Evolutionary conservation across 2,888 invertebrate species (phyloP).

Genomic region (Torymus texanus): DNA sequence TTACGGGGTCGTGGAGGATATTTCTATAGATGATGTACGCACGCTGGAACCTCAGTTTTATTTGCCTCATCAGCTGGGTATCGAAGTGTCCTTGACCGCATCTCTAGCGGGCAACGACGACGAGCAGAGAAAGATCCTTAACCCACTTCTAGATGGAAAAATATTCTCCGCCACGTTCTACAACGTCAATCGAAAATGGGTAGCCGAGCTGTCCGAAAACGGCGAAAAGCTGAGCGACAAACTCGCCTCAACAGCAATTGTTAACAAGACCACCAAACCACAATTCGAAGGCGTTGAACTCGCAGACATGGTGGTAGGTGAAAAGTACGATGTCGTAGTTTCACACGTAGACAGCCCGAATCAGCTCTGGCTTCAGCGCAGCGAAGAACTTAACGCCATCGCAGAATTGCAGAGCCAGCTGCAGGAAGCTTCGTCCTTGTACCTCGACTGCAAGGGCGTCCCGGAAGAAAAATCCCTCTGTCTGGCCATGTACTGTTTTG

Average conservation of each 20-base stretch:
- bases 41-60: slow-evolving; percentile 68
- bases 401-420: slow-evolving; percentile 81
- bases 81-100: slow-evolving; percentile 68
- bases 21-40: slow-evolving; percentile 76
- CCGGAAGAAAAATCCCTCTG: slow-evolving; percentile 81
- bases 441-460: slow-evolving; percentile 77
- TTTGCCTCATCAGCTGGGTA: slow-evolving; percentile 66
- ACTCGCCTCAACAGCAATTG: slow-evolving; percentile 70
- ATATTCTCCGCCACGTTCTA: slow-evolving; percentile 78
- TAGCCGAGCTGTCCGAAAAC: slow-evolving; percentile 77
- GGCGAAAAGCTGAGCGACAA: slow-evolving; percentile 77
- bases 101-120: slow-evolving; percentile 70
- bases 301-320: slow-evolving; percentile 64
- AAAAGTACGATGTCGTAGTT: slow-evolving; percentile 77
- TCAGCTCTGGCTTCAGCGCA: slow-evolving; percentile 85
- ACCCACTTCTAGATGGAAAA: slow-evolving; percentile 71
- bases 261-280: slow-evolving; percentile 52
- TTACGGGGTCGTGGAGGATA: slow-evolving; percentile 82
- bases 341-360: slow-evolving; percentile 86
- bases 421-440: slow-evolving; percentile 77
- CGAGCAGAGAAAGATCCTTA: slow-evolving; percentile 73
- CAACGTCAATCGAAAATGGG: slow-evolving; percentile 78
- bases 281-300: slow-evolving; percentile 63
- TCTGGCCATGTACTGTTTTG: slow-evolving; percentile 87
- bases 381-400: slow-evolving; percentile 78